Conservation (phyloP, 1,140 invertebrate genomes). For the Triops longicaudatus region DNA sequence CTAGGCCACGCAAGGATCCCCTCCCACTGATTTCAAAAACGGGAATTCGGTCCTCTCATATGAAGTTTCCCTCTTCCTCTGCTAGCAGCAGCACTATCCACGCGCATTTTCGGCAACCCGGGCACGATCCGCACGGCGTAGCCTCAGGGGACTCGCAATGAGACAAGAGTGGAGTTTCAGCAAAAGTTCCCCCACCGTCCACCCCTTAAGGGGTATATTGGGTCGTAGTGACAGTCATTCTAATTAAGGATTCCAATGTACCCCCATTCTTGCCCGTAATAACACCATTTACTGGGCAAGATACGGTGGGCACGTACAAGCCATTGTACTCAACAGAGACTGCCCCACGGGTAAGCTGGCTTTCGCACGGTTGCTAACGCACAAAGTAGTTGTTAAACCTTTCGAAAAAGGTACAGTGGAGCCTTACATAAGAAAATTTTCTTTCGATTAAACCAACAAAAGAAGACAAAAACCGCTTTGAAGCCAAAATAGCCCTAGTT, state of each 20-base stretch:
- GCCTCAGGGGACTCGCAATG: background rate
- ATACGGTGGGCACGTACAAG: background rate
- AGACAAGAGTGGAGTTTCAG: background rate
- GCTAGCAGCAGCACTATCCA: background rate
- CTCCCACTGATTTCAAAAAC: background rate
- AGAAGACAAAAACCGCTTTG: background rate
- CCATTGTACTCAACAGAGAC: constrained; percentile 3
- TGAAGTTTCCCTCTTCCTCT: background rate
- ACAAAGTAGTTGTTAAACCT: constrained; percentile 12
- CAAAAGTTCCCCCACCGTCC: background rate
- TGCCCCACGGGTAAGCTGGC: background rate
- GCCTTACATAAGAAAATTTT: no score
- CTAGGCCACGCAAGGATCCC: background rate
- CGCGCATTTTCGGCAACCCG: background rate
- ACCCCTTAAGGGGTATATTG: background rate
- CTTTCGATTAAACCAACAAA: no score
- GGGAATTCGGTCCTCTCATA: background rate
- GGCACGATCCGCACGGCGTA: background rate
- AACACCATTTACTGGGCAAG: constrained; percentile 9
- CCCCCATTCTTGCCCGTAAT: constrained; percentile 5
- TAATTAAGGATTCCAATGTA: constrained; percentile 1
- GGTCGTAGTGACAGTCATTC: constrained; percentile 6
- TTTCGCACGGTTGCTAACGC: background rate
- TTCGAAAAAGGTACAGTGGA: background rate
- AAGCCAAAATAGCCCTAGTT: background rate